These are phyloP conservation scores for Monarcha castaneiventris DNA, from an alignment of 2,113 vertebrate genomes.

Conservation along the genomic window DNA sequence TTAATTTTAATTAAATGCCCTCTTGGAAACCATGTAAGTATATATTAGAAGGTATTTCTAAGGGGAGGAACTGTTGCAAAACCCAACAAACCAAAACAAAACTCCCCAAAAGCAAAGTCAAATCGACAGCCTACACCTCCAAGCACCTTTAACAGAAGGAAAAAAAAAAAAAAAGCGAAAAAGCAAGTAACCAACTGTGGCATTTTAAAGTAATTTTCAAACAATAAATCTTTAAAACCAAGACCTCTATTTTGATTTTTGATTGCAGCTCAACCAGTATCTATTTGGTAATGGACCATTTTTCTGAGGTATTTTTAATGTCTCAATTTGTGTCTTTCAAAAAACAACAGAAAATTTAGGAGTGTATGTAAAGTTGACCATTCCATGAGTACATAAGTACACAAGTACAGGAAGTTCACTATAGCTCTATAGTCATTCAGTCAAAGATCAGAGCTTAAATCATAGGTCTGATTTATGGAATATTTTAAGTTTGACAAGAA, in stretches of 20 bases:
- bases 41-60: background rate
- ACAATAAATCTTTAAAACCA: background rate
- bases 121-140: background rate
- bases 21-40: background rate
- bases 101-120: accelerated
- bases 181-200: background rate
- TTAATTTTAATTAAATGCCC: background rate
- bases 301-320: background rate
- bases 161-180: background rate
- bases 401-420: background rate
- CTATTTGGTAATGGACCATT: background rate
- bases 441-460: background rate
- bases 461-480: background rate
- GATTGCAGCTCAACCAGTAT: background rate
- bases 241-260: background rate
- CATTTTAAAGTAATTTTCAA: background rate
- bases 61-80: background rate
- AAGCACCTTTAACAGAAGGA: background rate
- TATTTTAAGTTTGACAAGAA: background rate
- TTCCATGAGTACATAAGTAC: background rate
- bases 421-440: background rate
- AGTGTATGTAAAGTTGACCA: background rate
- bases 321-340: background rate
- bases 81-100: background rate
- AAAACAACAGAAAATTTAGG: background rate